Conservation (phyloP, 2,113 vertebrate genomes). For the Heptranchias perlo region DNA sequence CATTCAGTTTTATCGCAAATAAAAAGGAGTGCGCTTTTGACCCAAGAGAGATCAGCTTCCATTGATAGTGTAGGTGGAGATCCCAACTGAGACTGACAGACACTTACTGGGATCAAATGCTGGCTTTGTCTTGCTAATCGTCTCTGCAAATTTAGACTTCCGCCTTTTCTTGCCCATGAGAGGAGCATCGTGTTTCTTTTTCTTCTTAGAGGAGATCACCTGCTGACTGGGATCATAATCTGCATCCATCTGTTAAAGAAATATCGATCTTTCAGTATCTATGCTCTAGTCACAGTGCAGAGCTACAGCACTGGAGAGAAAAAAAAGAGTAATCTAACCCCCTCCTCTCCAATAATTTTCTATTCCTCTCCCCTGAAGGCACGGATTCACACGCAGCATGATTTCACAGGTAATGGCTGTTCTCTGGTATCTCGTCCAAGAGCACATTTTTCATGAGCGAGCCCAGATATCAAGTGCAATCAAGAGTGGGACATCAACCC, state of each 20-base stretch:
- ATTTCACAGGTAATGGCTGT: not conserved
- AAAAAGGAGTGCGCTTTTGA: not conserved
- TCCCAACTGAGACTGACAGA: not conserved
- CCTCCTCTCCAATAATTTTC: not conserved
- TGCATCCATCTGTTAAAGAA: slow-evolving; percentile 71
- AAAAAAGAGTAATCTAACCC: fast-evolving
- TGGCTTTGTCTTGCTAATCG: slow-evolving; percentile 61
- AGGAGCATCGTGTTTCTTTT: slow-evolving; percentile 55
- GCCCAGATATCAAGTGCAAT: not conserved
- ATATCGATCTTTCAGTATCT: not conserved
- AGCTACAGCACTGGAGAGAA: not conserved
- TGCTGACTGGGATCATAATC: slow-evolving; percentile 71
- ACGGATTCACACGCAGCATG: not conserved
- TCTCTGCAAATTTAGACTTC: slow-evolving; percentile 68
- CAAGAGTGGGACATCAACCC: not conserved
- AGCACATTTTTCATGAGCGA: too few relatives aligned
- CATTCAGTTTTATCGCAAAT: not conserved
- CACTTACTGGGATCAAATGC: slow-evolving; percentile 72
- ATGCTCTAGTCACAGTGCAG: not conserved
- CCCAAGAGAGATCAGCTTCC: slow-evolving; percentile 34
- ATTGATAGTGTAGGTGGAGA: too few relatives aligned
- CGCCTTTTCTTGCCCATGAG: slow-evolving; percentile 65
- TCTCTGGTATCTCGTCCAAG: not conserved
- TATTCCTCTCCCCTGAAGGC: not conserved
- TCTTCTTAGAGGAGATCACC: slow-evolving; percentile 49